phyloP scores from a whole-genome alignment of 2,113 vertebrate genomes.

The Cygnus buccinator region DNA sequence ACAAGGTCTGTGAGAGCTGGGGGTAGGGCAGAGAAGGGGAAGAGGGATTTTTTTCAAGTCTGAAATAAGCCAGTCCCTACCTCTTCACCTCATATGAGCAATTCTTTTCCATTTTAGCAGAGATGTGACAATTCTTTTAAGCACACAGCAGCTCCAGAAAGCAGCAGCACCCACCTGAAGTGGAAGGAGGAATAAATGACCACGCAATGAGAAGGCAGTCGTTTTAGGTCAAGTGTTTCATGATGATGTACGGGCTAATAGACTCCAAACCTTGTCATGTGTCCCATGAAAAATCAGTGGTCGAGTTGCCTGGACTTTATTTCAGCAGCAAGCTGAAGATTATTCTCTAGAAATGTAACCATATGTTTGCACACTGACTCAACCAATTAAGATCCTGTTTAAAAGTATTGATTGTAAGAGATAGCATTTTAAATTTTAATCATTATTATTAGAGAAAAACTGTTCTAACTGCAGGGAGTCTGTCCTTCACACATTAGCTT shows the following conservation, averaged over 20 bases:
- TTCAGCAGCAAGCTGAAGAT: background rate
- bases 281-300: background rate
- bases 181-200: background rate
- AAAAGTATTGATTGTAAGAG: background rate
- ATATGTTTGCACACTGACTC: constrained; percentile 5
- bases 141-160: background rate
- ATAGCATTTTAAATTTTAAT: background rate
- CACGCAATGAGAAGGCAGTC: background rate
- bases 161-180: background rate
- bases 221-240: background rate
- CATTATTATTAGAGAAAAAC: background rate
- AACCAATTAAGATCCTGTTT: background rate
- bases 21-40: background rate
- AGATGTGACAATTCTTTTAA: background rate
- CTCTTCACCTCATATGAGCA: background rate
- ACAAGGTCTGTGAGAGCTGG: background rate
- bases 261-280: background rate
- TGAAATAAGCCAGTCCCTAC: background rate
- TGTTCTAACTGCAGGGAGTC: background rate
- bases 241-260: background rate
- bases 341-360: background rate
- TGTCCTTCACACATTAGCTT: background rate
- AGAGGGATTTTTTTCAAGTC: background rate
- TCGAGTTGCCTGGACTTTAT: background rate
- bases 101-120: background rate